A percentile compares a stretch with the other conserved stretches of the same genome.
phyloP scores from a whole-genome alignment of 1,140 invertebrate species.

The Octopus sinensis region DNA sequence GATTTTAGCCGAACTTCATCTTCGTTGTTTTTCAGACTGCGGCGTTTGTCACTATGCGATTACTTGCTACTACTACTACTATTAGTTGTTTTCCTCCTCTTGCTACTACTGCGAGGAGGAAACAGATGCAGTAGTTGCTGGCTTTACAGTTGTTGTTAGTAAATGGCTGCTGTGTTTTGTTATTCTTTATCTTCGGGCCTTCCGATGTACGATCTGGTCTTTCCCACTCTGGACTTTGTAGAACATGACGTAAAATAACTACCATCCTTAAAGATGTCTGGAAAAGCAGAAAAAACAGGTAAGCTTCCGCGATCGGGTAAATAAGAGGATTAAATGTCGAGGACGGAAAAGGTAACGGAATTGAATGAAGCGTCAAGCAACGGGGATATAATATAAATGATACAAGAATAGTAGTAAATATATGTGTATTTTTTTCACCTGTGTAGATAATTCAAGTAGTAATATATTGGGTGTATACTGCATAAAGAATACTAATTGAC shows the following conservation, averaged over 20 bases:
- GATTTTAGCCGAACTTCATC: no score
- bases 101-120: not conserved
- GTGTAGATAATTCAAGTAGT: no score
- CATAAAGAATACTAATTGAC: no score
- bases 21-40: no score
- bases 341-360: no score
- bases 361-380: no score
- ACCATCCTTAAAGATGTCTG: conserved; percentile 9
- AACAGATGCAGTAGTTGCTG: not conserved
- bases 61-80: not conserved
- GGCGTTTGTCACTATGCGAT: no score
- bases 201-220: not conserved
- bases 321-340: no score
- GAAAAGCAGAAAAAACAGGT: conserved; percentile 14
- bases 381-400: no score
- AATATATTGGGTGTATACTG: no score
- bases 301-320: not conserved
- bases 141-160: not conserved
- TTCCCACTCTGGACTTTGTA: not conserved
- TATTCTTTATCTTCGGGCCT: not conserved
- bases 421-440: no score
- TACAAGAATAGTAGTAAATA: no score
- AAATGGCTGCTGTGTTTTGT: not conserved
- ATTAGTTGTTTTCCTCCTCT: not conserved
- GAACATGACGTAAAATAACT: conserved; percentile 4